A percentile compares a stretch with the other conserved stretches of the same genome.
These are phyloP conservation scores for Cacatua alba DNA, from an alignment of 2,113 vertebrate genomes.

Conservation along the genomic window DNA sequence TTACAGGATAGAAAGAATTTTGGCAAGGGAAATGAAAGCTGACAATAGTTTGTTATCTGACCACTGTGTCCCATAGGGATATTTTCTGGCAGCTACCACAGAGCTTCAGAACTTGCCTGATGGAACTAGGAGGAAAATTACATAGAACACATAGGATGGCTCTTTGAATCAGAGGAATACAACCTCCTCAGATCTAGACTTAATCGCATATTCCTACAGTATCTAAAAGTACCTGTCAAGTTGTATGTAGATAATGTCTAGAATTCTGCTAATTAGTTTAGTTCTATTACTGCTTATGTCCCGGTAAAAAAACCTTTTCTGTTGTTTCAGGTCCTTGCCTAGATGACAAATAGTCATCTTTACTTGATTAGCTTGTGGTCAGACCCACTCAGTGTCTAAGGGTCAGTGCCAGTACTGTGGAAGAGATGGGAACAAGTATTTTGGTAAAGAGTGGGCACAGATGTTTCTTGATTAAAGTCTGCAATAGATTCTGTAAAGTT, in stretches of 20 bases:
- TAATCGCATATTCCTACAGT: not conserved
- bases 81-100: not conserved
- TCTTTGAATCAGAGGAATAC: not conserved
- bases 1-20: not conserved
- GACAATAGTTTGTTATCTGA: not conserved
- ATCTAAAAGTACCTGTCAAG: not conserved
- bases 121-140: not conserved
- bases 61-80: not conserved
- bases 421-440: not conserved
- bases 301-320: not conserved
- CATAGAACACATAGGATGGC: not conserved
- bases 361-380: not conserved
- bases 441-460: not conserved
- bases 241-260: not conserved
- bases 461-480: not conserved
- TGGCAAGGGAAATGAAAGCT: not conserved
- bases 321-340: not conserved
- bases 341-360: not conserved
- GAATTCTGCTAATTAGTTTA: not conserved
- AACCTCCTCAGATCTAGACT: not conserved
- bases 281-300: not conserved
- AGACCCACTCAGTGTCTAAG: not conserved
- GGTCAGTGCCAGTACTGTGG: not conserved
- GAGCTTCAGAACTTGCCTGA: not conserved
- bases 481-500: not conserved